Evolutionary conservation across 1,140 invertebrate species (phyloP).

Genomic region (Dreissena polymorpha): DNA sequence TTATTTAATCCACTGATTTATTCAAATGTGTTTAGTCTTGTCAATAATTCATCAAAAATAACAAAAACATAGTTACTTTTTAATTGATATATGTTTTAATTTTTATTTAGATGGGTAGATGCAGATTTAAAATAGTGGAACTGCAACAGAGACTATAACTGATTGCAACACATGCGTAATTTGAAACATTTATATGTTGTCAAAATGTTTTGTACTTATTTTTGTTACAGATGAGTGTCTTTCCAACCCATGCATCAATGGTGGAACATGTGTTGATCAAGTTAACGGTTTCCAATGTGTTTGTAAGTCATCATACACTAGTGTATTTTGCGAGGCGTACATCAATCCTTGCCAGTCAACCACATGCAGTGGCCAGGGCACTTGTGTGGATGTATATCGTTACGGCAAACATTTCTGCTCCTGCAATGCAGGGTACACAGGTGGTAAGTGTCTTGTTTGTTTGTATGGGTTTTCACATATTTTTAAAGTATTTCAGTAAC

Average conservation of each 20-base stretch:
- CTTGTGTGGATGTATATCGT: constrained; percentile 32
- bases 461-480: not conserved
- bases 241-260: constrained; percentile 94
- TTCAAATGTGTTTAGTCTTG: no score
- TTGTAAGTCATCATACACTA: constrained; percentile 42
- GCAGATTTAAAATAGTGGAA: no score
- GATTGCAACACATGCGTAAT: not conserved
- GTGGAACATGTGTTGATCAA: constrained; percentile 92
- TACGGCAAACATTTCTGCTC: not conserved
- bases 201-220: not conserved
- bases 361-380: constrained; percentile 17
- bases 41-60: no score
- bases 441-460: constrained; percentile 21
- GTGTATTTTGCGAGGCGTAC: constrained; percentile 43
- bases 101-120: no score
- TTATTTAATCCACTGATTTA: no score
- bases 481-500: not conserved
- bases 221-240: constrained; percentile 83
- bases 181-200: not conserved
- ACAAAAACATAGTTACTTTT: no score
- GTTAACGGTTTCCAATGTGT: constrained; percentile 64
- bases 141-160: no score
- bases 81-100: no score
- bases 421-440: constrained; percentile 38
- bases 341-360: constrained; percentile 21